phyloP scores from a whole-genome alignment of 2,797 vertebrate genomes.

The Squalus acanthias region DNA sequence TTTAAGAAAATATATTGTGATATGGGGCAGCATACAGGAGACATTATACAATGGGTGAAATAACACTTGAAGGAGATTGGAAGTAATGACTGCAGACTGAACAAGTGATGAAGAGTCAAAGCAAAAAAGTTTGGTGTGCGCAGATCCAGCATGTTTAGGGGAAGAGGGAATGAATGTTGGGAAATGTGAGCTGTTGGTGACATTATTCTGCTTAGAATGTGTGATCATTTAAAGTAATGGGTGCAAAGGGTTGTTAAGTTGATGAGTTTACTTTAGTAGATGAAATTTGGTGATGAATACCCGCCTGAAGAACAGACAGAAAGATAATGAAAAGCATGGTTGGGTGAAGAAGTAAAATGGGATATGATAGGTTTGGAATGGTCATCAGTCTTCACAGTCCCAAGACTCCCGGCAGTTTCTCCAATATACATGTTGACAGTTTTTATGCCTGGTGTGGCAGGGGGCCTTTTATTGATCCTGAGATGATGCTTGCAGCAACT shows the following conservation, averaged over 20 bases:
- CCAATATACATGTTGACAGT: background rate
- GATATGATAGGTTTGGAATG: too few relatives aligned
- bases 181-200: background rate
- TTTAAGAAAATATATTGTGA: background rate
- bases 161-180: background rate
- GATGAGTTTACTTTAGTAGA: background rate
- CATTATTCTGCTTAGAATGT: background rate
- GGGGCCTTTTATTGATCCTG: background rate
- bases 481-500: background rate
- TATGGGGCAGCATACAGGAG: background rate
- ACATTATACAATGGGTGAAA: background rate
- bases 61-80: background rate
- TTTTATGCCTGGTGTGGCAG: background rate
- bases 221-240: background rate
- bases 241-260: background rate
- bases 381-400: background rate
- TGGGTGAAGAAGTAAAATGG: background rate
- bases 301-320: background rate
- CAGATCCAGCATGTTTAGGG: background rate
- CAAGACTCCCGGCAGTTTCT: background rate
- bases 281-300: background rate
- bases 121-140: background rate
- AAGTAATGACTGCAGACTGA: background rate
- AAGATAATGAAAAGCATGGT: background rate
- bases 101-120: background rate